Conservation (phyloP, 2,113 vertebrate genomes). For the Nematolebias whitei region DNA sequence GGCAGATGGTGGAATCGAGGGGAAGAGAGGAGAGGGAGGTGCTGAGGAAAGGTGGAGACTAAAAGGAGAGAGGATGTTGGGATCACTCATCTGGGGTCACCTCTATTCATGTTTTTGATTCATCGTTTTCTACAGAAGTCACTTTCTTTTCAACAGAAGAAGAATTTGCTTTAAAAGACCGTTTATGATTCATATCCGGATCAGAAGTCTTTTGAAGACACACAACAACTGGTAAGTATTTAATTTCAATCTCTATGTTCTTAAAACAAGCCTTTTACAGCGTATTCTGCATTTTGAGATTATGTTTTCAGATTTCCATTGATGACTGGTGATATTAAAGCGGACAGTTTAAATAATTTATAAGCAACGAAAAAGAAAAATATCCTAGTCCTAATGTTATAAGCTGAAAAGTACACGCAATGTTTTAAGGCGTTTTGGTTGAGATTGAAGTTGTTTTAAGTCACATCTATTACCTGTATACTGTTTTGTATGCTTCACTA, state of each 20-base stretch:
- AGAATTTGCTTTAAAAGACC: background rate
- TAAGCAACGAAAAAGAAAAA: background rate
- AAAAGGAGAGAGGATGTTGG: constrained; percentile 27
- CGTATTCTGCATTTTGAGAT: background rate
- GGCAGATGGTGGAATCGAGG: constrained; percentile 44
- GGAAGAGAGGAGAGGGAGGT: constrained; percentile 40
- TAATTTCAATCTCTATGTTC: background rate
- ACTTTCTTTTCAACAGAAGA: background rate
- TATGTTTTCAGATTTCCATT: constrained; percentile 8
- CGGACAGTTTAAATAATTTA: background rate
- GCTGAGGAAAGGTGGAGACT: constrained; percentile 51
- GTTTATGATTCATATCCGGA: too few species aligned
- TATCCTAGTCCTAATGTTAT: constrained; percentile 1
- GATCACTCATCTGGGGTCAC: constrained; percentile 17
- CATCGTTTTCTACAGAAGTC: background rate
- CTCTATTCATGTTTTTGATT: too few species aligned
- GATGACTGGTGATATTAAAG: constrained; percentile 3
- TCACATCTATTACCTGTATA: background rate
- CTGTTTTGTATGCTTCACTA: constrained; percentile 12
- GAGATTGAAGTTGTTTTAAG: background rate
- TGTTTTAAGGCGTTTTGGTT: background rate
- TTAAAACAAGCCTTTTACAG: background rate
- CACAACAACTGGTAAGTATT: constrained; percentile 47
- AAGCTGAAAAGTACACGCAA: background rate
- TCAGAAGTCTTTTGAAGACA: constrained; percentile 1